Conservation (phyloP, 2,888 invertebrate genomes). For the Cynaeus angustus region DNA sequence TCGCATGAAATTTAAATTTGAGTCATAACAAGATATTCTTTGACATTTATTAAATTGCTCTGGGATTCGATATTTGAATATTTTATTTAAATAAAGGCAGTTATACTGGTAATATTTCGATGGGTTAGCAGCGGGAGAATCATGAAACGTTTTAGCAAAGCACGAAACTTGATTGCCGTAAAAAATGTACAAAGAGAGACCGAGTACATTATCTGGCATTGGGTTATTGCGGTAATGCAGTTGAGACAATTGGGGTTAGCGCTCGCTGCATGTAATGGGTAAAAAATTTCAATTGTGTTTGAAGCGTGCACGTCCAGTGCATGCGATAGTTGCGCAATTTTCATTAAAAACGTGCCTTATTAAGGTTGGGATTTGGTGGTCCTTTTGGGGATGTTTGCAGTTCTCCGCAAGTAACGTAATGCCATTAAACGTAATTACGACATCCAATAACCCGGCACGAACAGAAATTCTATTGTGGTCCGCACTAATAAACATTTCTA, state of each 20-base stretch:
- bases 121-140: neutral
- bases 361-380: constrained; percentile 38
- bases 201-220: constrained; percentile 25
- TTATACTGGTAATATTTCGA: constrained; percentile 7
- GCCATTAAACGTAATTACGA: constrained; percentile 47
- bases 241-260: constrained; percentile 37
- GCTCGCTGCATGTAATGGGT: constrained; percentile 34
- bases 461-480: constrained; percentile 40
- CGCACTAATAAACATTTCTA: constrained; percentile 42
- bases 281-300: constrained; percentile 41
- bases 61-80: constrained; percentile 48
- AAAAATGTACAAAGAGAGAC: constrained; percentile 15
- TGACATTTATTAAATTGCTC: constrained; percentile 49
- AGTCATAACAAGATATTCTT: constrained; percentile 38
- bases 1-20: constrained; percentile 42
- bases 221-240: constrained; percentile 42
- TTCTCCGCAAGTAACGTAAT: constrained; percentile 41
- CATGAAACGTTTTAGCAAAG: constrained; percentile 4
- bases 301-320: constrained; percentile 36
- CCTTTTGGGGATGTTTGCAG: constrained; percentile 37
- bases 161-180: constrained; percentile 26
- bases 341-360: constrained; percentile 45
- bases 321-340: constrained; percentile 44
- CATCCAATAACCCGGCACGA: constrained; percentile 46
- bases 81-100: constrained; percentile 44